Percentiles rank a stretch among this genome's conserved stretches.
Conservation (phyloP, 1,140 invertebrate genomes). For the Prorops nasuta region DNA sequence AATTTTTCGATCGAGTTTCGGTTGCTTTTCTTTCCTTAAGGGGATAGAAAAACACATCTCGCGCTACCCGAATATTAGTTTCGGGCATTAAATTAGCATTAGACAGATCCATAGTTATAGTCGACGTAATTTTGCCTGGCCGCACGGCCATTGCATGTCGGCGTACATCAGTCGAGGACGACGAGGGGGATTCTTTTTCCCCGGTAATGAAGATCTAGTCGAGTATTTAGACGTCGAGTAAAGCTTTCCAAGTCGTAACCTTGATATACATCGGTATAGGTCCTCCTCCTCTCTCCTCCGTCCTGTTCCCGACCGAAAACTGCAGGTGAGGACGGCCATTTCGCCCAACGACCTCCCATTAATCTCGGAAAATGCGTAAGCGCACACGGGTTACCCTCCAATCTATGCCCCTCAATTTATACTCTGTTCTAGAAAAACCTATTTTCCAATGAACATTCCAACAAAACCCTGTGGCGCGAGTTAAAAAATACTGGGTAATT, state of each 20-base stretch:
- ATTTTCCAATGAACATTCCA: too few relatives aligned
- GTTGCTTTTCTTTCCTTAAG: too few relatives aligned
- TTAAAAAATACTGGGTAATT: too few relatives aligned
- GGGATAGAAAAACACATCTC: too few relatives aligned
- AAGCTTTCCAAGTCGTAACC: slow-evolving; percentile 35
- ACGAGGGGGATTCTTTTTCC: slow-evolving; percentile 23
- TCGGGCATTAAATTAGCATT: slow-evolving; percentile 47
- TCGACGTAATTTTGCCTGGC: slow-evolving; percentile 20
- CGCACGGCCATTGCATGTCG: slow-evolving; percentile 14
- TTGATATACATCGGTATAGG: slow-evolving; percentile 28
- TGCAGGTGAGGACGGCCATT: slow-evolving; percentile 1
- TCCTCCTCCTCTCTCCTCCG: neutral
- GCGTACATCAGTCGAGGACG: too few relatives aligned
- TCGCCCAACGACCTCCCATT: neutral
- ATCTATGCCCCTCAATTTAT: too few relatives aligned
- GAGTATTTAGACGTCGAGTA: slow-evolving; percentile 29
- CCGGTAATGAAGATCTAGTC: slow-evolving; percentile 42
- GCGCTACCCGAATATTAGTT: too few relatives aligned
- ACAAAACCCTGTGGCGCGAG: too few relatives aligned
- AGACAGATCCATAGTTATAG: slow-evolving; percentile 38
- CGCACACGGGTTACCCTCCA: too few relatives aligned
- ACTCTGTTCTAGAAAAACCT: too few relatives aligned
- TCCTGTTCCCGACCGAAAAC: neutral
- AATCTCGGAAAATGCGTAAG: neutral
- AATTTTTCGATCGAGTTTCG: too few relatives aligned